A percentile compares a stretch with the other conserved stretches of the same genome.
Conservation (phyloP, 2,888 invertebrate genomes). For the Thereva unica region DNA sequence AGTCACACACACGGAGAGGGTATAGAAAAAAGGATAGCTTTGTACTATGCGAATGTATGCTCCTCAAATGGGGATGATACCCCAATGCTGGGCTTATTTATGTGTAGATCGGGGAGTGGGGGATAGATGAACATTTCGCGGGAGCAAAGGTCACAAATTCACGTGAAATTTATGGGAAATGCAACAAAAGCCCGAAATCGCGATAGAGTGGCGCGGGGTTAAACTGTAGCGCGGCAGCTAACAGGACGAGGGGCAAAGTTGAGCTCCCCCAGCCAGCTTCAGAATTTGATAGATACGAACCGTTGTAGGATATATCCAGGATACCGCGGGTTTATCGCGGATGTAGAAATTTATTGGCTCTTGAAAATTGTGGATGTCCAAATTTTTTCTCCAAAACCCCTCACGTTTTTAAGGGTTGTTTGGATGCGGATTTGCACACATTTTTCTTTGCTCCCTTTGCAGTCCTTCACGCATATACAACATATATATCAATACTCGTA, state of each 20-base stretch:
- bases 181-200: constrained; percentile 37
- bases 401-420: too few relatives aligned
- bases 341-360: constrained; percentile 21
- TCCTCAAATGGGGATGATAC: neutral
- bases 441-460: too few relatives aligned
- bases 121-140: constrained; percentile 39
- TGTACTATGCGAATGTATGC: constrained; percentile 14
- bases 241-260: constrained; percentile 23
- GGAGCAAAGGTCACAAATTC: constrained; percentile 42
- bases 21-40: constrained; percentile 19
- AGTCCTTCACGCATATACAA: too few relatives aligned
- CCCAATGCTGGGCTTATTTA: constrained; percentile 38
- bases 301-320: constrained; percentile 1
- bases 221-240: constrained; percentile 14
- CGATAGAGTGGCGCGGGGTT: constrained; percentile 15
- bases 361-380: neutral
- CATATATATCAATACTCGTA: too few relatives aligned
- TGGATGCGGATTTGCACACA: too few relatives aligned
- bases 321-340: constrained; percentile 29
- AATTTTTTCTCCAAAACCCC: too few relatives aligned
- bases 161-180: constrained; percentile 41
- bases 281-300: constrained; percentile 31
- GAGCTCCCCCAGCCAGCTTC: neutral
- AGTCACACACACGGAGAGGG: constrained; percentile 19
- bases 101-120: constrained; percentile 20